Conservation (phyloP, 2,113 vertebrate species). For the Sinocyclocheilus rhinocerous region DNA sequence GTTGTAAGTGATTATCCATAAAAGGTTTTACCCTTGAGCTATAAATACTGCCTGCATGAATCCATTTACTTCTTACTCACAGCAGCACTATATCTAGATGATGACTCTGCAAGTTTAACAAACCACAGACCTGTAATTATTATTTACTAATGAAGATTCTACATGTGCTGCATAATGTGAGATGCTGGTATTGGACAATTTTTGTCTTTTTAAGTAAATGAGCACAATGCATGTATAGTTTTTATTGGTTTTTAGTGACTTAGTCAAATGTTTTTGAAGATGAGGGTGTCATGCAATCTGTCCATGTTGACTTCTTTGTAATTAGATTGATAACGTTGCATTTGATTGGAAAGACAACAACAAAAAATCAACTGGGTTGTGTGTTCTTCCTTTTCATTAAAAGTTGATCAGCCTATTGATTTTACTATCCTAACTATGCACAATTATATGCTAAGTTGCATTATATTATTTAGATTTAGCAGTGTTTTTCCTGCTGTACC, state of each 20-base stretch:
- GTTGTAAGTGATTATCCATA: constrained; percentile 72
- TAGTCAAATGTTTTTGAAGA: background rate
- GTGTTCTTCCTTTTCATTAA: no score
- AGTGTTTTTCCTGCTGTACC: no score
- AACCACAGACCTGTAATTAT: background rate
- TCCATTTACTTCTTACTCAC: background rate
- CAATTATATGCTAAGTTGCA: no score
- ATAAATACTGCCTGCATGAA: constrained; percentile 59
- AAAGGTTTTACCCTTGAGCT: constrained; percentile 65
- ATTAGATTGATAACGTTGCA: no score
- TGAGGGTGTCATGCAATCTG: background rate
- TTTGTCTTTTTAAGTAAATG: background rate
- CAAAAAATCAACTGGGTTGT: no score
- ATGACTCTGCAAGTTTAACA: background rate
- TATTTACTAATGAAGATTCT: background rate
- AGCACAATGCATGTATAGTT: background rate
- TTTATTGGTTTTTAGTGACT: no score
- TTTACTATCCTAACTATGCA: background rate
- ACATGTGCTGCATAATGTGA: background rate
- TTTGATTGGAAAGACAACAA: no score
- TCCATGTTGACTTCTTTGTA: background rate
- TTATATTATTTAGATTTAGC: no score
- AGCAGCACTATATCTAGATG: background rate
- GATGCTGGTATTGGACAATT: background rate
- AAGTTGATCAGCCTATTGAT: background rate